These are phyloP conservation scores for Drosophila fungiperda DNA, from an alignment of 2,888 invertebrate genomes.

Conservation along the genomic window DNA sequence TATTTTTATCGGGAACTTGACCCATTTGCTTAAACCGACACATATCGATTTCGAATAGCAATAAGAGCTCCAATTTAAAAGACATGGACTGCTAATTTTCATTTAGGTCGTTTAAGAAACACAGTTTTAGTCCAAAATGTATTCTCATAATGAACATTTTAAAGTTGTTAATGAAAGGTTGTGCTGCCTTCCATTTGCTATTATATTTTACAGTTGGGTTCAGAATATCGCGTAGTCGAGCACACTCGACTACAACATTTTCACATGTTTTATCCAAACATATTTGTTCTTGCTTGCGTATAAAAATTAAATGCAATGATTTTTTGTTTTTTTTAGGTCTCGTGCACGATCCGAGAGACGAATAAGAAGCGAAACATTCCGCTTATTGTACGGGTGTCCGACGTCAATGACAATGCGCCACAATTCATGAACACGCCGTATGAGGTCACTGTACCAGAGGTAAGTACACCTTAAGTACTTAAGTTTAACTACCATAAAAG, in stretches of 20 bases:
- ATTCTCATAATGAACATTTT: background rate
- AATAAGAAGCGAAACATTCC: slow-evolving; percentile 94
- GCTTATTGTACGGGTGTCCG: slow-evolving; percentile 94
- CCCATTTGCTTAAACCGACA: background rate
- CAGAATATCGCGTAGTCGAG: background rate
- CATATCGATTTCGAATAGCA: background rate
- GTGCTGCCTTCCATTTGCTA: background rate
- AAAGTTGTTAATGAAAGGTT: background rate
- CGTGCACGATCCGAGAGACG: slow-evolving; percentile 92
- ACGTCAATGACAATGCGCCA: slow-evolving; percentile 96
- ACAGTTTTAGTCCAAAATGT: background rate
- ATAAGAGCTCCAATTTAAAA: rapidly evolving
- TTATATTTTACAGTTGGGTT: background rate
- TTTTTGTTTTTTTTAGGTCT: slow-evolving; percentile 86
- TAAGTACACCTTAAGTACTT: slow-evolving; percentile 85
- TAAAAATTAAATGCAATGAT: slow-evolving; percentile 8
- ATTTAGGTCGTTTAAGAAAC: background rate
- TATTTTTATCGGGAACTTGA: background rate
- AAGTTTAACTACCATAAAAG: background rate
- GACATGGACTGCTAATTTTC: background rate
- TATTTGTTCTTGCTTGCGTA: background rate
- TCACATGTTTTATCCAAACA: background rate
- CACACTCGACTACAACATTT: background rate
- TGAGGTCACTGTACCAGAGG: slow-evolving; percentile 94
- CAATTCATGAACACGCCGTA: slow-evolving; percentile 93